A percentile compares a stretch with the other conserved stretches of the same genome.
Conservation (phyloP, 2,888 invertebrate genomes). For the Macrosiphum euphorbiae region DNA sequence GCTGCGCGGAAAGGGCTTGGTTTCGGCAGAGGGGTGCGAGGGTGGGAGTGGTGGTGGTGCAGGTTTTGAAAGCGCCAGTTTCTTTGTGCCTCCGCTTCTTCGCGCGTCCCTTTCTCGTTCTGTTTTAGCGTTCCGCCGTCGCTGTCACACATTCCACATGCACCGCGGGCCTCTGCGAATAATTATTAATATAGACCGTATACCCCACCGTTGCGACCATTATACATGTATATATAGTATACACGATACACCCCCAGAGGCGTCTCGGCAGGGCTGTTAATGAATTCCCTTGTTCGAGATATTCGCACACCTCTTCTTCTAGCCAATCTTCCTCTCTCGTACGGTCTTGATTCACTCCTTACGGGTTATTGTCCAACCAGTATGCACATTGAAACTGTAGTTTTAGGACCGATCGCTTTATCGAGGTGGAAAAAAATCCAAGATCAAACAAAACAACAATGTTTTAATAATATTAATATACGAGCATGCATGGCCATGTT, state of each 20-base stretch:
- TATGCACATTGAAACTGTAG: not conserved
- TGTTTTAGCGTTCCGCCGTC: constrained; percentile 32
- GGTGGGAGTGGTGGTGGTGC: not conserved
- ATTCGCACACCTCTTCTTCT: constrained; percentile 37
- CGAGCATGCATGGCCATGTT: not conserved
- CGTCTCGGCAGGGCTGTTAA: constrained; percentile 53
- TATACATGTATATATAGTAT: not conserved
- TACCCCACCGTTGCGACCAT: constrained; percentile 3
- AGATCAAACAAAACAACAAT: not conserved
- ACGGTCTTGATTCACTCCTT: not conserved
- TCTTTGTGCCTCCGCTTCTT: constrained; percentile 64
- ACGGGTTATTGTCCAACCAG: not conserved
- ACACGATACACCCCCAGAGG: constrained; percentile 37
- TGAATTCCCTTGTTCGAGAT: constrained; percentile 62
- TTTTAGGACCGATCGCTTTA: not conserved
- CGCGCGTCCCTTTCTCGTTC: constrained; percentile 57
- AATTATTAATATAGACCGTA: constrained; percentile 60
- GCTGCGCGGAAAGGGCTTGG: not conserved
- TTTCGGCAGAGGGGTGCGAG: not conserved
- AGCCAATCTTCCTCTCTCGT: not conserved
- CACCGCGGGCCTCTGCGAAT: constrained; percentile 43
- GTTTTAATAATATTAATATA: not conserved
- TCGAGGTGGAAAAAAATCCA: not conserved
- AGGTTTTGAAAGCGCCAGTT: constrained; percentile 48
- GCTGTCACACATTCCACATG: constrained; percentile 54